These are phyloP conservation scores for Apamea epomidion DNA, from an alignment of 2,888 invertebrate species.

Conservation along the genomic window DNA sequence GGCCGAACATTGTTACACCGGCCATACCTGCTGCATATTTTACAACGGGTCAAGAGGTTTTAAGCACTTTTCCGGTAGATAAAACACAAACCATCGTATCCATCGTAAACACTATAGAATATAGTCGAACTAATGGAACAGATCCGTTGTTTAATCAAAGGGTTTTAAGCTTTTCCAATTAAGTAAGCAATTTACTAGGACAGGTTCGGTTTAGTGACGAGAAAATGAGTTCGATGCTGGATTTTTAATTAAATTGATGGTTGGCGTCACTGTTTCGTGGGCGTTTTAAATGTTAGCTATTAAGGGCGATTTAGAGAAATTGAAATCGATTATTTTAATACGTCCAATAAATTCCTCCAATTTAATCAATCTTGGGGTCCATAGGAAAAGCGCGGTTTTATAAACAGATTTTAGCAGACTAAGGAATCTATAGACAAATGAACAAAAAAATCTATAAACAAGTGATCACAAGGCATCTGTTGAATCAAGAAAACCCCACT, in stretches of 20 bases:
- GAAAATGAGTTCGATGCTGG: slow-evolving; percentile 50
- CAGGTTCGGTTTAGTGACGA: slow-evolving; percentile 45
- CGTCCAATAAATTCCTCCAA: background rate
- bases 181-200: slow-evolving; percentile 57
- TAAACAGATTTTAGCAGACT: background rate
- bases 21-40: slow-evolving; percentile 72
- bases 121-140: slow-evolving; percentile 52
- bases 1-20: slow-evolving; percentile 69
- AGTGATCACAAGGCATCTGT: background rate
- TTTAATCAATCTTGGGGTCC: background rate
- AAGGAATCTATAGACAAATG: background rate
- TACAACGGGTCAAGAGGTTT: slow-evolving; percentile 73
- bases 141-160: slow-evolving; percentile 61
- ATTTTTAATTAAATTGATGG: slow-evolving; percentile 42
- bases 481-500: slow-evolving; percentile 1
- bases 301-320: slow-evolving; percentile 7
- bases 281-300: slow-evolving; percentile 1
- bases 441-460: too few relatives aligned
- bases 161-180: slow-evolving; percentile 62
- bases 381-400: background rate
- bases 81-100: slow-evolving; percentile 64
- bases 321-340: background rate
- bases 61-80: slow-evolving; percentile 74
- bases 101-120: slow-evolving; percentile 57
- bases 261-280: slow-evolving; percentile 1